These are phyloP conservation scores for Pampusana beccarii DNA, from an alignment of 2,113 vertebrate genomes.

Conservation along the genomic window DNA sequence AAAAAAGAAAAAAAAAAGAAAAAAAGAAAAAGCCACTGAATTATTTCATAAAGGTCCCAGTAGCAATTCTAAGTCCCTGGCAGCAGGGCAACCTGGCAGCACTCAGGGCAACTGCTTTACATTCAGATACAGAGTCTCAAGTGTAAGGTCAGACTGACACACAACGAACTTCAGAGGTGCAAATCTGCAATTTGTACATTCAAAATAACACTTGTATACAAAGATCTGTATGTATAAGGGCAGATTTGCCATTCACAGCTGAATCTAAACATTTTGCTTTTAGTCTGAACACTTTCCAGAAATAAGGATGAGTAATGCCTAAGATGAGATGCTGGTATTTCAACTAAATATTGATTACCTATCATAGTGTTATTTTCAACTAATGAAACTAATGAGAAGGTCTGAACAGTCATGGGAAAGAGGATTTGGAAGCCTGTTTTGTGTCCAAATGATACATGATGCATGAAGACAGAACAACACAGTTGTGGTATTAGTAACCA, in stretches of 20 bases:
- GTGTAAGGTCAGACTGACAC: not conserved
- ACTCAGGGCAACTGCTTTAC: not conserved
- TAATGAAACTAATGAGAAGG: slow-evolving; percentile 62
- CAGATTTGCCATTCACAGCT: not conserved
- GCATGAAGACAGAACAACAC: not conserved
- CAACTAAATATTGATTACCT: slow-evolving; percentile 48
- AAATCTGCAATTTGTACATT: not conserved
- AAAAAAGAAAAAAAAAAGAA: too few species aligned
- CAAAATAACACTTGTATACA: not conserved
- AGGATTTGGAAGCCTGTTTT: slow-evolving; percentile 14
- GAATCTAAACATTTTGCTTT: slow-evolving; percentile 1
- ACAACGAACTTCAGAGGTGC: not conserved
- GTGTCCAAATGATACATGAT: not conserved
- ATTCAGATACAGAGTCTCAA: not conserved
- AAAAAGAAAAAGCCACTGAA: not conserved
- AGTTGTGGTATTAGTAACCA: not conserved
- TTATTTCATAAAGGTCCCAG: not conserved
- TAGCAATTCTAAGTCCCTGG: not conserved
- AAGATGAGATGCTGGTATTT: slow-evolving; percentile 29
- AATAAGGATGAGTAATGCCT: slow-evolving; percentile 10
- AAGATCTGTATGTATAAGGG: not conserved
- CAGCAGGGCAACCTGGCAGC: not conserved
- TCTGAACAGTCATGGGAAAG: slow-evolving; percentile 6
- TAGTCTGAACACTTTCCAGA: not conserved
- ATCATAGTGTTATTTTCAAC: slow-evolving; percentile 52